Base-by-base conservation (phyloP, 1,140 invertebrate species). In the Calephelis virginiensis region DNA sequence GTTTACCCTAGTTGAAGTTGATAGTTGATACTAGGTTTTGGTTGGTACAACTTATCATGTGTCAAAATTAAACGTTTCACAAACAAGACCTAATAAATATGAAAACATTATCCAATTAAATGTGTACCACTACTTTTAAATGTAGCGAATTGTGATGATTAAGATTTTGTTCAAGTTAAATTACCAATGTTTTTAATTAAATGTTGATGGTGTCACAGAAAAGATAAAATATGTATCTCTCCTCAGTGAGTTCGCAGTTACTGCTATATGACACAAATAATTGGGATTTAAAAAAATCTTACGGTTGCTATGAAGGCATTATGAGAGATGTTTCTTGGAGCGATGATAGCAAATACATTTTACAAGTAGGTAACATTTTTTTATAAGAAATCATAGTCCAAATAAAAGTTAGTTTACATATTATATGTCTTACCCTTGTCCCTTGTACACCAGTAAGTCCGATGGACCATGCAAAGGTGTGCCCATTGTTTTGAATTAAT, bases 341-440 rank as follows among this genome's bases (percentile, higher is more conserved):
- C 66, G 86, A 90, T 69, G 90, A 91, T 74, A 89, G 88, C 67
- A 91, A 91, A 86, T 91, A 92, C 64, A 71, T 92, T 59, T 80
- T 91, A 70, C 88, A 90, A 83, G 91, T 92, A 86, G 64, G 28
- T 28, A 4, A 7, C 17, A 59, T 14, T 11, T 64, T 9, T 7
- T 64, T 60, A 50, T 5, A 14, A 10, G 13, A 5, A n/a, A 11
- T 37, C 49, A 11, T 48, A 50, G 60, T 61, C 28, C 17, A 66
- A 59, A 28, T 60, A 66, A 12, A 8, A 48, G 6, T 43, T 9
- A 6, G 40, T 43, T 43, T 43, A 43, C 7, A 43, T 7, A 43
- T 6, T 43, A 9, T 28, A 28, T 28, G 28, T 28, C 28, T 28
- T 43, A 43, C 8, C 7, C 40, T 43, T 5, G 38, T 40, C 5